These are phyloP conservation scores for Julus scanicus DNA, from an alignment of 2,888 invertebrate genomes.

Conservation along the genomic window DNA sequence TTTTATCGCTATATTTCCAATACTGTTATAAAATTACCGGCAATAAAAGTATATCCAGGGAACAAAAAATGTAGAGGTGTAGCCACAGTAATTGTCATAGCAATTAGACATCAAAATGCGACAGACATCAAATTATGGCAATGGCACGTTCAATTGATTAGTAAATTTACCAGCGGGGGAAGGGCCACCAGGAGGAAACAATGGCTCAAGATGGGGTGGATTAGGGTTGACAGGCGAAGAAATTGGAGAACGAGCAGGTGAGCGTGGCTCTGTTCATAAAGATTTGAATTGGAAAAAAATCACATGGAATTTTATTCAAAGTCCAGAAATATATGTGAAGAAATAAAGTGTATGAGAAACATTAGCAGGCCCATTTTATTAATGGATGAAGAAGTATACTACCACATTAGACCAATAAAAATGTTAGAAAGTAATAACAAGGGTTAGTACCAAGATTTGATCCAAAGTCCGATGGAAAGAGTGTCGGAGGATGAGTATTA, in stretches of 20 bases:
- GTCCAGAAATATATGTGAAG: not conserved
- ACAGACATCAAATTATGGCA: not conserved
- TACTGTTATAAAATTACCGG: not conserved
- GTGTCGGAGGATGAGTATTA: constrained; percentile 60
- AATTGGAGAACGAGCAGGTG: constrained; percentile 62
- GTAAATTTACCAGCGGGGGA: constrained; percentile 70
- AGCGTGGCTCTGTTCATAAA: constrained; percentile 55
- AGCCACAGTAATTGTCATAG: not conserved
- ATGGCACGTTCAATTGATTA: not conserved
- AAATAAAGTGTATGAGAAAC: not conserved
- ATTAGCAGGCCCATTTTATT: constrained; percentile 30
- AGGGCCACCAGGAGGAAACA: constrained; percentile 61
- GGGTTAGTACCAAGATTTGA: constrained; percentile 55
- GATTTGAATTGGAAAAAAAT: constrained; percentile 27
- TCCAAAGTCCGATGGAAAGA: constrained; percentile 60
- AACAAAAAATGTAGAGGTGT: not conserved
- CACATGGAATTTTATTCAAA: not conserved
- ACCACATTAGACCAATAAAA: not conserved
- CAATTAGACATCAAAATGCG: not conserved
- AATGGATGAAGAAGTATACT: not conserved
- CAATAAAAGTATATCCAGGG: not conserved
- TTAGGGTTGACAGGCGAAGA: constrained; percentile 77
- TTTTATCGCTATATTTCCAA: too few relatives aligned
- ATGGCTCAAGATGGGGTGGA: constrained; percentile 67
- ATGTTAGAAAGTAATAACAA: constrained; percentile 37